Evolutionary conservation across 2,888 invertebrate genomes (phyloP).

Genomic region (Agonopterix heracliana): DNA sequence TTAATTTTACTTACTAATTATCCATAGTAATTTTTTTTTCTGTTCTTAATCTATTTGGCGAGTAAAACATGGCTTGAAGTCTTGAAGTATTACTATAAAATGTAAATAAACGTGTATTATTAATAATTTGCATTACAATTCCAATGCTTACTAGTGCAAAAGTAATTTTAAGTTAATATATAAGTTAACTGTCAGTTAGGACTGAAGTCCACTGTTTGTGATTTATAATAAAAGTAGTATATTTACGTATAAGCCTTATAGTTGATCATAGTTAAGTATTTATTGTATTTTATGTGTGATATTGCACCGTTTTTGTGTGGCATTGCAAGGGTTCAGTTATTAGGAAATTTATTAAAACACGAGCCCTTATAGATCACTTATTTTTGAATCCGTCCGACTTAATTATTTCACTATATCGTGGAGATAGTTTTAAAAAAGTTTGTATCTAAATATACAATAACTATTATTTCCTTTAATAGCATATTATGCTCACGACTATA

Average conservation of each 20-base stretch:
- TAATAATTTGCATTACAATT: slow-evolving; percentile 39
- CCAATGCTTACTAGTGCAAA: slow-evolving; percentile 60
- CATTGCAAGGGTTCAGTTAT: slow-evolving; percentile 3
- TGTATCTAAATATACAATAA: no score
- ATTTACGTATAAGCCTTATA: slow-evolving; percentile 12
- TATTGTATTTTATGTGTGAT: slow-evolving; percentile 2
- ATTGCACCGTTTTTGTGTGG: slow-evolving; percentile 7
- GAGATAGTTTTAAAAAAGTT: no score
- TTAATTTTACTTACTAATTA: no score
- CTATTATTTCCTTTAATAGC: no score
- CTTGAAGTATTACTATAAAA: slow-evolving; percentile 3
- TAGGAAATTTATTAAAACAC: background rate
- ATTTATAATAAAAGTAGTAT: slow-evolving; percentile 17
- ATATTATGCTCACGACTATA: no score
- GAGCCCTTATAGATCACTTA: background rate
- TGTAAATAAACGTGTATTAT: slow-evolving; percentile 27
- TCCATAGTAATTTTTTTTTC: no score
- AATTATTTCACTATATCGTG: background rate
- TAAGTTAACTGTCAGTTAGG: slow-evolving; percentile 2
- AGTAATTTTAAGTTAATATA: slow-evolving; percentile 24
- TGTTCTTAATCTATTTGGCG: no score
- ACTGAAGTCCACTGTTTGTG: slow-evolving; percentile 34
- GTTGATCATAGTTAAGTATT: slow-evolving; percentile 7
- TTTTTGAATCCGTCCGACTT: slow-evolving; percentile 8
- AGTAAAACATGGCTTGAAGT: no score